phyloP scores from a whole-genome alignment of 1,140 invertebrate genomes.

The Zaprionus inermis region DNA sequence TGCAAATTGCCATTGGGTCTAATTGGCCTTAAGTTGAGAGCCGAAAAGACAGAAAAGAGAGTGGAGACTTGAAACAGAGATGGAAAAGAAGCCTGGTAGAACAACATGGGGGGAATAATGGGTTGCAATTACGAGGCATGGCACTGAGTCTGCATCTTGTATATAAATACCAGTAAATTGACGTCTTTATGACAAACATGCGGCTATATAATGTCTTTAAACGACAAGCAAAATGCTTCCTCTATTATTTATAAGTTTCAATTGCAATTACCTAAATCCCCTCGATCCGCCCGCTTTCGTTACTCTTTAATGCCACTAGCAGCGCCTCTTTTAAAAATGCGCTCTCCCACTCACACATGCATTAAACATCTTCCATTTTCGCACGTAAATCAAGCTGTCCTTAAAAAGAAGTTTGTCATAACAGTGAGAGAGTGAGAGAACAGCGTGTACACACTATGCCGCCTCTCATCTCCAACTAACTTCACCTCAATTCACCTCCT shows the following conservation, averaged over 20 bases:
- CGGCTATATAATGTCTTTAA: not conserved
- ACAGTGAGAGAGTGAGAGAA: slow-evolving; percentile 34
- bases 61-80: not conserved
- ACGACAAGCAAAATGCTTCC: not conserved
- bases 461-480: not conserved
- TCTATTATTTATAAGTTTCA: not conserved
- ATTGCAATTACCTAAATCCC: not conserved
- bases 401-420: slow-evolving; percentile 70
- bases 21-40: slow-evolving; percentile 30
- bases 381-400: slow-evolving; percentile 77
- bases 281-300: not conserved
- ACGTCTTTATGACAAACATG: slow-evolving; percentile 4
- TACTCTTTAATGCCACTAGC: not conserved
- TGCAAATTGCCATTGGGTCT: slow-evolving; percentile 37
- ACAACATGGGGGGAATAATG: slow-evolving; percentile 12
- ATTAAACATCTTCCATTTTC: slow-evolving; percentile 48
- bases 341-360: slow-evolving; percentile 21
- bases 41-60: not conserved
- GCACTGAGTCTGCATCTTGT: not conserved
- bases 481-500: slow-evolving; percentile 6
- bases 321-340: not conserved
- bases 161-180: not conserved
- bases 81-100: slow-evolving; percentile 19
- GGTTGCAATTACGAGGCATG: not conserved
- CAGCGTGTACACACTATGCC: not conserved